Evolutionary conservation across 2,113 vertebrate genomes (phyloP), one percentile per base, ranked within the genome.

Genomic region (Nettapus auritus): DNA sequence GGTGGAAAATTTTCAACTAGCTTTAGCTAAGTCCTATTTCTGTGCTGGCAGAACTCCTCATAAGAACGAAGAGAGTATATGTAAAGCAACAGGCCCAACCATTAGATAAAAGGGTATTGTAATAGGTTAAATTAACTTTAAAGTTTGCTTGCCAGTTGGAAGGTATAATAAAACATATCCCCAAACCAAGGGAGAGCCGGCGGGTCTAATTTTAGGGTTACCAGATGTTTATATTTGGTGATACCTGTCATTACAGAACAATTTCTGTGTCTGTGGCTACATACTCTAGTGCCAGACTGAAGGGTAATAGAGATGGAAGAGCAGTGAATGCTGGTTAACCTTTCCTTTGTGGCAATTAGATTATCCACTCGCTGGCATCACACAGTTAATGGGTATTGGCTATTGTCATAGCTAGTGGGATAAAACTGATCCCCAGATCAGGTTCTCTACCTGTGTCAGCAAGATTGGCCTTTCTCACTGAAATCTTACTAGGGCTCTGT

Each of bases 241-340:
- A 95, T 95, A 89, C 75, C 91, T 97, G 85, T 87, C 82, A 94
- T 96, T 97, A 97, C 36, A 94, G 93, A 94, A 91, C 82, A 96
- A 97, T 95, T 94, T 97, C 85, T 96, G 28, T 89, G 93, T 95
- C 93, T 95, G 96, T 97, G 93, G 96, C 91, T 95, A 85, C n/a
- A 85, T 55, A 85, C 31, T 94, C 44, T 52, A 85, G 50, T 82
- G 93, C 89, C 94, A 97, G 89, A 53, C 26, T 80, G 74, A 78
- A 89, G 77, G 84, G 66, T 90, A 87, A 89, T 56, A 90, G 56
- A 67, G 74, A 60, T 56, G 93, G 81, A 94, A 31, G 36, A 95
- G 55, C 67, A 74, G 46, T 55, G 70, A 66, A 93, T 82, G 56
- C 81, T 56, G 86, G 93, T 97, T 94, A 96, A 76, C 70, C 87